Evolutionary conservation across 2,888 invertebrate species (phyloP).

Genomic region (Hipparchia semele): DNA sequence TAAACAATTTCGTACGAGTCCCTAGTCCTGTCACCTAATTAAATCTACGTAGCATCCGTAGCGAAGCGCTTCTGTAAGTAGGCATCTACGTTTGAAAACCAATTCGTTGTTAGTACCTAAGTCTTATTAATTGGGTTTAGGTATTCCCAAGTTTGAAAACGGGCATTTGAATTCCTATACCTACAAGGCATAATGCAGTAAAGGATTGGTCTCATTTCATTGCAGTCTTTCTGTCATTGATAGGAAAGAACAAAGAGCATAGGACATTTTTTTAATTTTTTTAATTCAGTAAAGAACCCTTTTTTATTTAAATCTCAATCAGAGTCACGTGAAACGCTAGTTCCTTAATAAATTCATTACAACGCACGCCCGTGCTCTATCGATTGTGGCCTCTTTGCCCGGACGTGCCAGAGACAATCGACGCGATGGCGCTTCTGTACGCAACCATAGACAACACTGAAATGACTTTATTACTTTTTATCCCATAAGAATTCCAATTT

Average conservation of each 20-base stretch:
- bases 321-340: constrained; percentile 56
- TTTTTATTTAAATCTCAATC: constrained; percentile 30
- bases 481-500: constrained; percentile 39
- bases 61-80: too few species aligned
- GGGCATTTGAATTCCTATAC: too few species aligned
- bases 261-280: neutral
- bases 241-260: neutral
- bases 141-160: too few species aligned
- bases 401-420: constrained; percentile 82
- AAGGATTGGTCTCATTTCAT: too few species aligned
- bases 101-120: too few species aligned
- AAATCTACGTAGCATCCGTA: too few species aligned
- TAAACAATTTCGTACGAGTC: too few species aligned
- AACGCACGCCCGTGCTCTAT: constrained; percentile 81
- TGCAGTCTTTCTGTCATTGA: too few species aligned
- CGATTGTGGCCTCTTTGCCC: constrained; percentile 80
- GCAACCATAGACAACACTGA: constrained; percentile 54
- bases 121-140: too few species aligned
- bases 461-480: constrained; percentile 45
- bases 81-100: too few species aligned
- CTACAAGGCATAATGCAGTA: too few species aligned
- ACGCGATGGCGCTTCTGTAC: constrained; percentile 80
- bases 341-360: constrained; percentile 81
- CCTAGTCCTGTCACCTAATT: too few species aligned
- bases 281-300: constrained; percentile 5